Base-by-base conservation (phyloP, 1,140 invertebrate species). In the Leptopilina clavipes region DNA sequence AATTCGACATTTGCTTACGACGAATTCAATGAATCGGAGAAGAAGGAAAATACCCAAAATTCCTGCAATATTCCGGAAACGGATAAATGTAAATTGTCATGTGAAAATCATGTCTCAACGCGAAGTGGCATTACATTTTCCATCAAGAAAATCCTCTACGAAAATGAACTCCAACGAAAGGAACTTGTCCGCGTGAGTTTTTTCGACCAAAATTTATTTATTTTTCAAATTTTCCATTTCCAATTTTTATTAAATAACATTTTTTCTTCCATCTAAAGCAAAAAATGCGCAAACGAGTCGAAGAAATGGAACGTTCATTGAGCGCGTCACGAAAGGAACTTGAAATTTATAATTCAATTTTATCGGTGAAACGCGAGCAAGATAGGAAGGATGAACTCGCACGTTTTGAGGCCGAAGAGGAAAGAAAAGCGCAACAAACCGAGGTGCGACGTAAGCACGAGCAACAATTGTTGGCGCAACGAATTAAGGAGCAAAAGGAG, bases 381-480 rank as follows among this genome's bases (percentile, higher is more conserved):
- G 85, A 87, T 76, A 83, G 79, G 52, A 78, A 81, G 19, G 79
- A 86, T 37, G 79, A 88, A 44, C 75, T 88, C 19, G 85, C 87
- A 14, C 65, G 82, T 12, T 76, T 89, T n/a, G 59, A 87, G 40
- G 83, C 85, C 17, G 85, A 91, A 77, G 87, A 87, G 71, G 84
- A 91, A 74, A 72, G 84, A 65, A 79, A 87, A 8, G 87, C 85
- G 2, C 82, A 83, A 56, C 86, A 89, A 45, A 81, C 81, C 71
- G 86, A 91, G 75, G 83, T 89, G 54, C 79, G 83, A 3, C 87
- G 83, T 45, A 88, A 89, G 72, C 86, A 88, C 25, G 88, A 91
- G 72, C 84, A 88, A 71, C 87, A 90, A 75, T 72, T 91, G 12
- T 76, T 89, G 45, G 86, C 82, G 10, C 87, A 89, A 76, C 85